Evolutionary conservation across 1,140 invertebrate species (phyloP).

Genomic region (Latrodectus geometricus): DNA sequence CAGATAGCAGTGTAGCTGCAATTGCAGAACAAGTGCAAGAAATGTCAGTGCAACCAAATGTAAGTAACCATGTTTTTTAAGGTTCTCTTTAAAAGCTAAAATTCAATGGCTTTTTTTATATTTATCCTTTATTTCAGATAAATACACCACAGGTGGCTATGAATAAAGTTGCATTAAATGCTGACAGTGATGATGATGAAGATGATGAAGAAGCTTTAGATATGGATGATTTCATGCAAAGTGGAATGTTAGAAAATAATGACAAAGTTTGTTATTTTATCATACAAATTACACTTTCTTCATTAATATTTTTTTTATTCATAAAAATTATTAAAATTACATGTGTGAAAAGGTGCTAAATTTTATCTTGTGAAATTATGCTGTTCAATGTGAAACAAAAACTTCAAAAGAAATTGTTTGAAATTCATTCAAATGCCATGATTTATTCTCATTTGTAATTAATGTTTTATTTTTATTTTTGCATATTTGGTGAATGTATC

Average conservation of each 20-base stretch:
- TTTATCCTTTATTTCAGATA: conserved; percentile 2
- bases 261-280: conserved; percentile 77
- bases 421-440: too few species aligned
- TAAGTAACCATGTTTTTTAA: conserved; percentile 64
- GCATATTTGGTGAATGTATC: too few species aligned
- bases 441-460: too few species aligned
- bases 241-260: conserved; percentile 89
- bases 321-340: too few species aligned
- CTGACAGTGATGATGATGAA: conserved; percentile 77
- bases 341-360: too few species aligned
- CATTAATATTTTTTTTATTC: too few species aligned
- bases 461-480: too few species aligned
- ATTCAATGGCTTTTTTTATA: neutral
- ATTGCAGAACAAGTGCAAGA: conserved; percentile 79
- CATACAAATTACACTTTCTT: too few species aligned
- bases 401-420: too few species aligned
- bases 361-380: too few species aligned
- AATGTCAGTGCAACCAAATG: conserved; percentile 75
- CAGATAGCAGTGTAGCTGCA: conserved; percentile 47
- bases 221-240: conserved; percentile 98
- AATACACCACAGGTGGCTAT: conserved; percentile 1
- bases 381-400: too few species aligned
- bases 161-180: conserved; percentile 56
- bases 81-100: neutral
- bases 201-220: conserved; percentile 95